Evolutionary conservation across 2,797 vertebrate genomes (phyloP).

Genomic region (Periophthalmus magnuspinnatus): DNA sequence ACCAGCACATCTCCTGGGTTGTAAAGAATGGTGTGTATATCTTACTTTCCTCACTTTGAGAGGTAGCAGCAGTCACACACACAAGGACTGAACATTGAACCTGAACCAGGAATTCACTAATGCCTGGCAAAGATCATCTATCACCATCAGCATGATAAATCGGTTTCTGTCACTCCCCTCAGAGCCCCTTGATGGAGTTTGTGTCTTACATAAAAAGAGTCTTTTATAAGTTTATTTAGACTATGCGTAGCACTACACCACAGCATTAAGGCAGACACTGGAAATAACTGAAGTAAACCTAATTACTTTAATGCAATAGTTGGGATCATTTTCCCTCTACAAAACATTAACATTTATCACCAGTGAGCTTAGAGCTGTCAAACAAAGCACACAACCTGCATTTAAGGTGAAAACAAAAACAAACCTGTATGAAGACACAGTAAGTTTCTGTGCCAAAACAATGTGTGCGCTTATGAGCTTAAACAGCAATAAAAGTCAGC

Average conservation of each 20-base stretch:
- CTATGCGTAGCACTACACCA: slow-evolving; percentile 17
- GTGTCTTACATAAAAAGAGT: slow-evolving; percentile 28
- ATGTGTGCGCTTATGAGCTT: slow-evolving; percentile 41
- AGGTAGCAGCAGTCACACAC: slow-evolving; percentile 33
- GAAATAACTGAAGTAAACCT: slow-evolving; percentile 27
- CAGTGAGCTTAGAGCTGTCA: slow-evolving; percentile 41
- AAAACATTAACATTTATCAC: slow-evolving; percentile 57
- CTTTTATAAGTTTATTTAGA: slow-evolving; percentile 45
- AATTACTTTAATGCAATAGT: slow-evolving; percentile 39
- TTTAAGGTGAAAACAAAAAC: slow-evolving; percentile 56
- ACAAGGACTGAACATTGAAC: slow-evolving; percentile 38
- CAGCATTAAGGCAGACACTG: slow-evolving; percentile 19
- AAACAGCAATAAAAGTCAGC: slow-evolving; percentile 53
- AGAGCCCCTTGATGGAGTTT: slow-evolving; percentile 29
- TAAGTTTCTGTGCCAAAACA: slow-evolving; percentile 44
- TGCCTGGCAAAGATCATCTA: slow-evolving; percentile 39
- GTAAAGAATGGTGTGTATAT: slow-evolving; percentile 29
- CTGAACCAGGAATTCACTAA: slow-evolving; percentile 42
- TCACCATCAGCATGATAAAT: slow-evolving; percentile 63
- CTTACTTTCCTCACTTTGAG: slow-evolving; percentile 43
- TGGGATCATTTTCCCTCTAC: slow-evolving; percentile 37
- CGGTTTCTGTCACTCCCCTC: slow-evolving; percentile 30
- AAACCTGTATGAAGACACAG: slow-evolving; percentile 50
- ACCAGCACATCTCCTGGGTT: slow-evolving; percentile 4
- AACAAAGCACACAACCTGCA: slow-evolving; percentile 40